phyloP scores from a whole-genome alignment of 2,113 vertebrate species.

The Crotalus helleri region DNA sequence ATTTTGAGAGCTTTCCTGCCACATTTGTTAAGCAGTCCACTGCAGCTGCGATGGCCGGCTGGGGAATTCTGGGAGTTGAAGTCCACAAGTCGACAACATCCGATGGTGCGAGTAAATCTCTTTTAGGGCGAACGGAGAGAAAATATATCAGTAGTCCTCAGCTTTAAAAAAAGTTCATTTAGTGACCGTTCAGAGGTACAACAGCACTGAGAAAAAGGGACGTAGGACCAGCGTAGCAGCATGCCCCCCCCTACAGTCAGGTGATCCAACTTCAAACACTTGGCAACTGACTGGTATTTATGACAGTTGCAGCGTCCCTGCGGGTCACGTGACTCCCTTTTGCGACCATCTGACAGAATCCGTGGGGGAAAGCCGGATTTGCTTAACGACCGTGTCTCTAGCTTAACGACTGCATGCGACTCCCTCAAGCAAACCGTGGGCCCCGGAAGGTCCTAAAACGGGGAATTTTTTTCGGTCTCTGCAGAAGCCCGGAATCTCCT shows the following conservation, averaged over 20 bases:
- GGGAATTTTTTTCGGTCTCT: neutral
- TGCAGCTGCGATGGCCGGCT: neutral
- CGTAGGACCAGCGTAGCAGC: neutral
- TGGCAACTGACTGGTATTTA: neutral
- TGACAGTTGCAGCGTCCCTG: fast-evolving
- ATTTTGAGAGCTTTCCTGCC: neutral
- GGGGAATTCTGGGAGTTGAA: neutral
- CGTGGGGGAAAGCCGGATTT: neutral
- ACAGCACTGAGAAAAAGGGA: neutral
- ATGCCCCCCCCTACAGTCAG: no score
- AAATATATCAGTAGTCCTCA: neutral
- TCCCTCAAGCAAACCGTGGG: neutral
- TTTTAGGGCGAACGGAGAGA: neutral
- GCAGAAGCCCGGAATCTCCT: conserved; percentile 73
- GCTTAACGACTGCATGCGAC: no score
- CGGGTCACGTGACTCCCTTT: neutral
- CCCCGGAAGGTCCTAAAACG: neutral
- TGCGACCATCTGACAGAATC: neutral
- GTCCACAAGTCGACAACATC: neutral
- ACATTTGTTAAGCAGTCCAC: no score
- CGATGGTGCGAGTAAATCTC: neutral
- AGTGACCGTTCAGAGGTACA: neutral
- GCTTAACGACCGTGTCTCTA: no score
- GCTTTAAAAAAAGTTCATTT: neutral
- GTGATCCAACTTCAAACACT: neutral